Evolutionary conservation across 2,113 vertebrate genomes (phyloP).

Genomic region (Corydoras maculifer): DNA sequence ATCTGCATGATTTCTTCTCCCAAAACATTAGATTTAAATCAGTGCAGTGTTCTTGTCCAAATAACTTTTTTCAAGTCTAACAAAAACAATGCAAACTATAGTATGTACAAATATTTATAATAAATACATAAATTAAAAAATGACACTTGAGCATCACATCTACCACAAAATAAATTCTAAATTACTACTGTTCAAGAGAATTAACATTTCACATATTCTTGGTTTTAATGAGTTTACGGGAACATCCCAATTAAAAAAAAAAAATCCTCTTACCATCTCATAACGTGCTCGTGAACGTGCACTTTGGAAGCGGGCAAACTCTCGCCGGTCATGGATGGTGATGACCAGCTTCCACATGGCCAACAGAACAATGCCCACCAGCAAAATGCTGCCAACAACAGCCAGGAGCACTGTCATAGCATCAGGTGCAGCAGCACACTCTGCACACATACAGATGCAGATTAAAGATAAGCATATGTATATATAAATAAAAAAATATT

Average conservation of each 20-base stretch:
- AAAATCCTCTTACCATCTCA: conserved; percentile 77
- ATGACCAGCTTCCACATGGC: conserved; percentile 87
- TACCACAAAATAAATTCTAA: neutral
- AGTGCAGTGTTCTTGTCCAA: conserved; percentile 19
- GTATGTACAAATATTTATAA: too few relatives aligned
- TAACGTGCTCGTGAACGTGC: conserved; percentile 88
- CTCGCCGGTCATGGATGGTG: conserved; percentile 86
- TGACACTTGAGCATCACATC: too few relatives aligned
- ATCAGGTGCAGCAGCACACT: conserved; percentile 73
- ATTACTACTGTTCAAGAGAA: neutral
- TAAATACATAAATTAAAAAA: too few relatives aligned
- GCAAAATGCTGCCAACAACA: conserved; percentile 83
- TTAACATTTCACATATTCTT: too few relatives aligned
- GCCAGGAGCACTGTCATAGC: conserved; percentile 77
- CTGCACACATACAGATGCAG: conserved; percentile 55
- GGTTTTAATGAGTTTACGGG: too few relatives aligned
- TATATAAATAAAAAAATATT: neutral
- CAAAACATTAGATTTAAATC: conserved; percentile 33
- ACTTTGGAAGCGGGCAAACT: conserved; percentile 88
- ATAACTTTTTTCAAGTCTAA: conserved; percentile 2
- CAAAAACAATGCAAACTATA: neutral
- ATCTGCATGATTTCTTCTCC: conserved; percentile 18
- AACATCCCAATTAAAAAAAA: too few relatives aligned
- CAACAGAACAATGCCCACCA: conserved; percentile 80
- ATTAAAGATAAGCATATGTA: neutral